Percentiles rank a stretch among this genome's conserved stretches.
These are phyloP conservation scores for Emmelina monodactyla DNA, from an alignment of 2,888 invertebrate genomes.

Conservation along the genomic window DNA sequence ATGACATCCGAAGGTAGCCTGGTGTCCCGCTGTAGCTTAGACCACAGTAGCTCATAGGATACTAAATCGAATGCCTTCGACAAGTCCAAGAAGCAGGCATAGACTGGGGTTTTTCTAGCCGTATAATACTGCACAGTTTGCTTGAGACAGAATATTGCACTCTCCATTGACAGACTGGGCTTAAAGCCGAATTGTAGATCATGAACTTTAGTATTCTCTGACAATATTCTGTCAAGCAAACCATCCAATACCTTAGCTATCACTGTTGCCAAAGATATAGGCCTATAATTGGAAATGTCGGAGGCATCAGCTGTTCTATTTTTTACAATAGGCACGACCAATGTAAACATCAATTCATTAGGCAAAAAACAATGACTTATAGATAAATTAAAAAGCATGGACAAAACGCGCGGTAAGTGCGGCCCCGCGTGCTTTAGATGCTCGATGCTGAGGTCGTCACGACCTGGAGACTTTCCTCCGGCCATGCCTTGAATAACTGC, in stretches of 20 bases:
- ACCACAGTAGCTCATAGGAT: neutral
- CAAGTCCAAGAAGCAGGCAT: neutral
- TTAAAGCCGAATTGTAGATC: constrained; percentile 9
- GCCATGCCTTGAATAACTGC: too few relatives aligned
- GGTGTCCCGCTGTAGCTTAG: too few relatives aligned
- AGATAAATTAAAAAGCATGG: constrained; percentile 12
- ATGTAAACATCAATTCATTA: constrained; percentile 5
- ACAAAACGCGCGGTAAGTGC: constrained; percentile 9
- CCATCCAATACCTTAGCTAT: constrained; percentile 12
- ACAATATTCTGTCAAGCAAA: constrained; percentile 8
- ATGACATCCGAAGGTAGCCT: too few relatives aligned
- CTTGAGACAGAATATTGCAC: constrained; percentile 9
- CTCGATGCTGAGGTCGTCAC: constrained; percentile 13
- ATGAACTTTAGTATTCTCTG: neutral
- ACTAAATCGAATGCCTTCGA: constrained; percentile 2
- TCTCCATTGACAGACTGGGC: constrained; percentile 1
- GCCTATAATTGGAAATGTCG: constrained; percentile 6
- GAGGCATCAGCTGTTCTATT: constrained; percentile 5
- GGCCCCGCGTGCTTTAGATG: constrained; percentile 12
- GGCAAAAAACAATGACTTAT: constrained; percentile 11
- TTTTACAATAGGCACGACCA: constrained; percentile 4
- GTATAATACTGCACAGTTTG: constrained; percentile 7
- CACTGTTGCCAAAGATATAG: constrained; percentile 8
- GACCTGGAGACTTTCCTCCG: too few relatives aligned
- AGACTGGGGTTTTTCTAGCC: constrained; percentile 5